Evolutionary conservation across 2,797 vertebrate genomes (phyloP).

Genomic region (Pygocentrus nattereri): DNA sequence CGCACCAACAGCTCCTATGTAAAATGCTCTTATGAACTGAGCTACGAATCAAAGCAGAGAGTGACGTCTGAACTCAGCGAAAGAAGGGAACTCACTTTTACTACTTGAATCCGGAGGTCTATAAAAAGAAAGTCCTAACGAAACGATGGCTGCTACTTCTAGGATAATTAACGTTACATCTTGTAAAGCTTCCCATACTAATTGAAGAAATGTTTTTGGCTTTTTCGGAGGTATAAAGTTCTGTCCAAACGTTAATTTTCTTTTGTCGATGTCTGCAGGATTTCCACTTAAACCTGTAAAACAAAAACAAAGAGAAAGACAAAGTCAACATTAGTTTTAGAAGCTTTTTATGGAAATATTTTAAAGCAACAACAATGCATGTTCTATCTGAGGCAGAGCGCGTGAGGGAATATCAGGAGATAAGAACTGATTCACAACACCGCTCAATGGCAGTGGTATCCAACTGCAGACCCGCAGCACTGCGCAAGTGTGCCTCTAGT

Average conservation of each 20-base stretch:
- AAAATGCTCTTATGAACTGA: too few species aligned
- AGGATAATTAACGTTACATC: slow-evolving; percentile 99
- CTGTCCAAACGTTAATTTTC: slow-evolving; percentile 93
- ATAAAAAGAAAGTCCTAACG: slow-evolving; percentile 99
- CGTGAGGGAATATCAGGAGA: background rate
- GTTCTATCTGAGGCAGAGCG: background rate
- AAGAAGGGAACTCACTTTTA: slow-evolving; percentile 83
- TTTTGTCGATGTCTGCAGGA: slow-evolving; percentile 94
- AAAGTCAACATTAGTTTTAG: background rate
- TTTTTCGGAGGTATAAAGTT: slow-evolving; percentile 99
- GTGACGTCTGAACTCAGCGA: background rate
- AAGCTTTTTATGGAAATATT: background rate
- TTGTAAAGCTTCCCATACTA: slow-evolving; percentile 99
- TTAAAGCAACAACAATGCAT: background rate
- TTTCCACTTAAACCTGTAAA: slow-evolving; percentile 94
- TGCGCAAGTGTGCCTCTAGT: too few species aligned
- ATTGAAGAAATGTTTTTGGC: slow-evolving; percentile 99
- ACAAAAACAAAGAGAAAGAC: background rate
- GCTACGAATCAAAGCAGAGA: too few species aligned
- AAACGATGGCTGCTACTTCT: slow-evolving; percentile 99
- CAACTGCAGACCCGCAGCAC: too few species aligned
- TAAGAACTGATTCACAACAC: background rate
- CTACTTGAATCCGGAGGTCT: slow-evolving; percentile 90
- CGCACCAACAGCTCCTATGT: background rate
- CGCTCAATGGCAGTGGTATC: too few species aligned